Evolutionary conservation across 2,797 vertebrate species (phyloP).

Genomic region (Sciurus vulgaris): DNA sequence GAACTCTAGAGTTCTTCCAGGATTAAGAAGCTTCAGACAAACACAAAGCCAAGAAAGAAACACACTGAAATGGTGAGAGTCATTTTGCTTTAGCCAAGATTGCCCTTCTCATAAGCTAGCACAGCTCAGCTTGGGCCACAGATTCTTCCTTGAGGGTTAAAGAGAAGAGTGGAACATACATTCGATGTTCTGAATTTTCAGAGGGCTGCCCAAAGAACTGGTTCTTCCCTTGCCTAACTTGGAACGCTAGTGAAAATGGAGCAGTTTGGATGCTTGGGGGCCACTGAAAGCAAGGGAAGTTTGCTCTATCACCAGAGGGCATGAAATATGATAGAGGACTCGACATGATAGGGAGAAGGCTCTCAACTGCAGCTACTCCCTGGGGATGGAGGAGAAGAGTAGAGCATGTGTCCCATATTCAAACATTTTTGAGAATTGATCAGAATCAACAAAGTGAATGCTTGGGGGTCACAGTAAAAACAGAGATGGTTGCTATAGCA

Average conservation of each 20-base stretch:
- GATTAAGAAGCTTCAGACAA: neutral
- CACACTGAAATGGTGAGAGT: neutral
- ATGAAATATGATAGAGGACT: neutral
- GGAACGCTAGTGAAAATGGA: neutral
- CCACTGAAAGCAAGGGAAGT: neutral
- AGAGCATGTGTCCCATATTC: neutral
- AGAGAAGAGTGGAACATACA: neutral
- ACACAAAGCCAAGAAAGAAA: neutral
- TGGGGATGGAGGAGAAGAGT: neutral
- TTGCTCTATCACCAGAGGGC: neutral
- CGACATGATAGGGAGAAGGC: neutral
- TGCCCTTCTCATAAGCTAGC: neutral
- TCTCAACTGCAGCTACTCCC: neutral
- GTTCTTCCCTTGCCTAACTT: neutral
- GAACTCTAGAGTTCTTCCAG: neutral
- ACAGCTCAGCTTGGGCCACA: neutral
- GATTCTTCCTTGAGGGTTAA: neutral
- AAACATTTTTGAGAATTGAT: neutral
- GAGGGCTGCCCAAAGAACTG: neutral
- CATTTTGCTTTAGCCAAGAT: neutral
- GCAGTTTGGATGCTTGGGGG: neutral
- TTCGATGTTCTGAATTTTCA: neutral
- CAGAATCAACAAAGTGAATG: neutral
- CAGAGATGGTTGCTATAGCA: neutral
- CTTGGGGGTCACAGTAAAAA: neutral